These are phyloP conservation scores for Pavo muticus DNA, from an alignment of 2,113 vertebrate species.

Conservation along the genomic window DNA sequence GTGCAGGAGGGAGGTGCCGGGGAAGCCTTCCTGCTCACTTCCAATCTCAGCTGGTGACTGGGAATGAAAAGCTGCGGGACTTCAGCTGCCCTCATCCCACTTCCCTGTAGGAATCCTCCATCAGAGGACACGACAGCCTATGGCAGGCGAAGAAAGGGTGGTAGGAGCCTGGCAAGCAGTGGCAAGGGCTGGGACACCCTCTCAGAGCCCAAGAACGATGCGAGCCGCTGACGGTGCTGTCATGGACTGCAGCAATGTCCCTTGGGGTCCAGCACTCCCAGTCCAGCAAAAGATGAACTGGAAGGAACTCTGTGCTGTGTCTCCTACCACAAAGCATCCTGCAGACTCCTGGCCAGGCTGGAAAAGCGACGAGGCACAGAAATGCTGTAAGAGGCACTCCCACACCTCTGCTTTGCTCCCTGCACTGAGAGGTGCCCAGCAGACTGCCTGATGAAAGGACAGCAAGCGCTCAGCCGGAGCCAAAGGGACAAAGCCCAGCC, in stretches of 20 bases:
- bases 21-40: neutral
- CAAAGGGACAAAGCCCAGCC: neutral
- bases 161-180: accelerated
- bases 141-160: accelerated
- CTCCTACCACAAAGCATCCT: neutral
- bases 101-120: neutral
- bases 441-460: neutral
- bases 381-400: neutral
- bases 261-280: neutral
- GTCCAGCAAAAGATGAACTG: neutral
- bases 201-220: neutral
- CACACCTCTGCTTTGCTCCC: neutral
- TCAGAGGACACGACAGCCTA: neutral
- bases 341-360: neutral
- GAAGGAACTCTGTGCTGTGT: neutral
- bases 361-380: neutral
- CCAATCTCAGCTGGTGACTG: neutral
- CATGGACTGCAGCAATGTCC: neutral
- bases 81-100: neutral
- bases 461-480: accelerated
- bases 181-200: neutral
- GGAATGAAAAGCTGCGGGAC: neutral
- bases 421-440: accelerated
- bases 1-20: neutral
- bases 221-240: neutral